Conservation (phyloP, 2,888 invertebrate species). For the Halocaridina rubra region DNA sequence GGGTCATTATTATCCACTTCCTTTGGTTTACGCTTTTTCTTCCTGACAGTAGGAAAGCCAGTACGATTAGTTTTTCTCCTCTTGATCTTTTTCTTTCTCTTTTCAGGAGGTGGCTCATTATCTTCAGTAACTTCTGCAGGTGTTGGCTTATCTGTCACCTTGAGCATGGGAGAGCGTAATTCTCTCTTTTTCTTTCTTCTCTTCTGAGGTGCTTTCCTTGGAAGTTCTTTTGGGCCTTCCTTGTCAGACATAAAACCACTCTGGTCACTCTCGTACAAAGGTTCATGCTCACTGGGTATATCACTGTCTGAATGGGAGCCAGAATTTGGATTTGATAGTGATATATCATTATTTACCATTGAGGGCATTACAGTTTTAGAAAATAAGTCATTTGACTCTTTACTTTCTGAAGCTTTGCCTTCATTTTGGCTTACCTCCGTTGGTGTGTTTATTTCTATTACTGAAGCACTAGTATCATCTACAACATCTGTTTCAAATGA, state of each 20-base stretch:
- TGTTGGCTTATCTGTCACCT: slow-evolving; percentile 63
- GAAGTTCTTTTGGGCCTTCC: slow-evolving; percentile 53
- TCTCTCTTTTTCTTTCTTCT: slow-evolving; percentile 65
- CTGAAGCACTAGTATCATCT: neutral
- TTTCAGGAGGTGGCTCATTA: slow-evolving; percentile 42
- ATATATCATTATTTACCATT: neutral
- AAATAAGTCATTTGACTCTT: slow-evolving; percentile 64
- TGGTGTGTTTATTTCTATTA: too few species aligned
- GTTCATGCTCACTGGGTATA: slow-evolving; percentile 62
- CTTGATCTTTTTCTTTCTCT: slow-evolving; percentile 60
- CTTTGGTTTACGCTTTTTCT: slow-evolving; percentile 71
- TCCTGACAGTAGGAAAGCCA: slow-evolving; percentile 86
- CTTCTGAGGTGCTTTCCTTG: slow-evolving; percentile 59
- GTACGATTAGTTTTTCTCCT: slow-evolving; percentile 85
- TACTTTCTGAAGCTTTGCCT: neutral
- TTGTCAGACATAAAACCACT: slow-evolving; percentile 64
- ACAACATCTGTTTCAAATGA: neutral
- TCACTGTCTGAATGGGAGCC: slow-evolving; percentile 63
- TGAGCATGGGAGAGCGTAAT: slow-evolving; percentile 66
- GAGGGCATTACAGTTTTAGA: neutral
- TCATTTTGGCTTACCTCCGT: neutral
- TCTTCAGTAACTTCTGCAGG: slow-evolving; percentile 51
- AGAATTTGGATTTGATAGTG: slow-evolving; percentile 21
- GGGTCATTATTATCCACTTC: neutral
- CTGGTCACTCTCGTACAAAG: slow-evolving; percentile 62